Base-by-base conservation (phyloP, 2,113 vertebrate species). In the Hyla sarda region DNA sequence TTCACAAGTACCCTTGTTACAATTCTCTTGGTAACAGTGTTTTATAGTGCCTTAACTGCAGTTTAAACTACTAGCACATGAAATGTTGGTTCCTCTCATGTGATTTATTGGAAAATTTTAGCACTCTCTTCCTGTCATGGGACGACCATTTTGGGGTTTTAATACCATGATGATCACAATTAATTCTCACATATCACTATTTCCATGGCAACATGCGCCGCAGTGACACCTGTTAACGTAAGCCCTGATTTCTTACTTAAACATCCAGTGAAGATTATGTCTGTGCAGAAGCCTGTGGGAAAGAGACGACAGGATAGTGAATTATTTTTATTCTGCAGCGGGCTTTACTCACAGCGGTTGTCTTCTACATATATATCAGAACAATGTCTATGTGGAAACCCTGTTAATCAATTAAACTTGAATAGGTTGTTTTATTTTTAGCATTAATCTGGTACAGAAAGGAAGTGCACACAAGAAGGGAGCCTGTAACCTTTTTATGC, bases 191-290 rank as follows among this genome's bases (percentile, higher is more conserved):
- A 60, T 54, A 30, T 2, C 34, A 50, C 54, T 28, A 60, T 84
- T 58, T 74, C 71, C 71, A 75, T 84, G 82, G 82, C 32, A 84
- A 84, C 82, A n/a, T 17, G 9, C 75, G 71, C 45, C 82, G 28
- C 32, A 41, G 28, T 84, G 82, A 84, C 82, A 74, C 32, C 52
- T 60, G 71, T 75, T 83, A 62, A 74, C 75, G 25, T 48, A 75
- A 84, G 52, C 28, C 34, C 41, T 84, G 23, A 37, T 84, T 74
- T 84, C 71, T 75, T 54, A 54, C 82, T 60, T 47, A 37, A 23
- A 54, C 82, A 47, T 62, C 71, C 71, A 60, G 30, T 41, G 56
- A 32, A 84, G 75, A 58, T 74, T 37, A 56, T 47, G 34, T 17
- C 23, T 41, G 17, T 74, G 54, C 69, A 74, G 30, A 58, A 75